Base-by-base conservation (phyloP, 2,888 invertebrate species). In the Euclidia mi region DNA sequence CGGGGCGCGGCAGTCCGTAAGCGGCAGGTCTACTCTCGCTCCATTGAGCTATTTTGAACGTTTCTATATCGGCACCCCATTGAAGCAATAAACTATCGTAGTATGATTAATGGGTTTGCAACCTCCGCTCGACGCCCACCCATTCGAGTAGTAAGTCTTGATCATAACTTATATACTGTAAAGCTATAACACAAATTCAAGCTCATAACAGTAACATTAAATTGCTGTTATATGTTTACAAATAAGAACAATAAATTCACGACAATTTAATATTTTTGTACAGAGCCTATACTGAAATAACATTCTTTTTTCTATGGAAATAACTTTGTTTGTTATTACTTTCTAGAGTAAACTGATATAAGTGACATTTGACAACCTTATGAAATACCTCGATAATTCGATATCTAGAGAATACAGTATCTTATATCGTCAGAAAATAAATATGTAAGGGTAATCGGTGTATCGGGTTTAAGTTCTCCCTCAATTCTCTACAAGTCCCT, bases 61-160 rank as follows among this genome's bases (percentile, higher is more conserved):
- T 65, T 75, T 64, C 75, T 81, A 80, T 82, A 85, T 86, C 82
- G 84, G 78, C 77, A 71, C 83, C 81, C 88, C 86, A 89, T 90
- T 89, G 84, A 87, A 87, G 88, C 87, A 87, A 91, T 92, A 91
- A 91, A 91, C 81, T 81, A 82, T 82, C 78, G 81, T 84, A 86
- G 81, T 85, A 91, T 93, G 92, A 93, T 92, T 89, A 91, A 92
- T 92, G 87, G 77, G 61, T 67, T 73, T 75, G 76, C 83, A 83
- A 83, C 83, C 84, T 85, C 81, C 82, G 72, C 71, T 78, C 71
- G 73, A 85, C 88, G 85, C 87, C 89, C 84, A 84, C 88, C 70
- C 81, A 75, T 79, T 86, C 72, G 66, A 73, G 69, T 68, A 69
- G 76, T 65, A 73, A 71, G 71, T 74, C 79, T 80, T 77, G 72